Evolutionary conservation across 2,113 vertebrate genomes (phyloP), one percentile per base, ranked within the genome.

Genomic region (Nycticorax nycticorax): DNA sequence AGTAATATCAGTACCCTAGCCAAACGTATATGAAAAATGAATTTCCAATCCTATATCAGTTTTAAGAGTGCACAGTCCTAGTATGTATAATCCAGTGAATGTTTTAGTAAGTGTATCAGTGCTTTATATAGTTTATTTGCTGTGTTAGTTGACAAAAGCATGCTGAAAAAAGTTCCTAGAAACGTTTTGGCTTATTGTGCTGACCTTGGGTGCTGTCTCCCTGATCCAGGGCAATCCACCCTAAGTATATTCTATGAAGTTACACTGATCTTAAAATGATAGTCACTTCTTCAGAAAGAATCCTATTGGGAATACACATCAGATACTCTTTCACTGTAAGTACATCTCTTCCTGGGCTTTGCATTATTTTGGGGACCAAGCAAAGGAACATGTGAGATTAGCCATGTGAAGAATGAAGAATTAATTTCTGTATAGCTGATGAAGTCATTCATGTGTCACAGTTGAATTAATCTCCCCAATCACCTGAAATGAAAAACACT

Each of bases 401-500:
- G 47, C n/a, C 55, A 15, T 37, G 57, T 77, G 92, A 94, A 97
- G 93, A 96, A 86, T 87, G 92, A 97, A 69, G 92, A 85, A 52
- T 92, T 95, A 91, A 82, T 97, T 96, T 97, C 79, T 84, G n/a
- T 93, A 26, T 80, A 85, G 85, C 66, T 84, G 90, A 59, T 91
- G 81, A 66, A 94, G 74, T 95, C 69, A 89, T 95, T 97, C 82
- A 67, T 85, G 76, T 96, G 84, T 78, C 71, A 28, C 80, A 96
- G 60, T 48, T 96, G 86, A 96, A 83, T 97, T 97, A 93, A 91
- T 96, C 82, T 94, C 50, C 37, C 41, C 37, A 71, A 30, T 96
- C 96, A 94, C 92, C 86, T 96, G 93, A 93, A 98, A 92, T 55
- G 81, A 95, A 90, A 96, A 90, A 52, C 90, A 76, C 59, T 96